Evolutionary conservation across 2,888 invertebrate species (phyloP), one percentile per base, ranked within the genome.

Genomic region (Leptinotarsa peninsularis): DNA sequence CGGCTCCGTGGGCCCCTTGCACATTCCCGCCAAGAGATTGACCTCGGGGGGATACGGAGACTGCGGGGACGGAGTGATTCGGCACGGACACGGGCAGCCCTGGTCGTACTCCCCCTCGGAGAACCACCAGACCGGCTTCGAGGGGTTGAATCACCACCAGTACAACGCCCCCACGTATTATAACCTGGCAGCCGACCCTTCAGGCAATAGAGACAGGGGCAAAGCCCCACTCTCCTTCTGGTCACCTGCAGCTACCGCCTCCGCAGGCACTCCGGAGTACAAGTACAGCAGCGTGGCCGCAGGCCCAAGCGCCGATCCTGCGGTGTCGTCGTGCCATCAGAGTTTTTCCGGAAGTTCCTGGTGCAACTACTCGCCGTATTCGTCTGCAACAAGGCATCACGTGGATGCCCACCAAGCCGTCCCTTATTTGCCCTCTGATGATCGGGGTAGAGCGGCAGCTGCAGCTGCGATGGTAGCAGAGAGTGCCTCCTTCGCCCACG

Each of bases 11-110:
- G 95, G 95, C 79, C 94, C 94, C 76, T 91, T 96, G 80, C 96
- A 96, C 90, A 96, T 96, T 89, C 96, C 96, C 81, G 96, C 96
- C 85, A 96, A 96, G 89, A 91, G 96, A 86, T 89, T 91, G 75
- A 89, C 90, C 43, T 88, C 91, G 75, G 88, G 84, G 79, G 91
- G 89, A 80, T 89, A 89, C 82, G 91, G 90, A 79, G 89, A 87
- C 81, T 89, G 86, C 91, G 76, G 92, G 91, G 85, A 91, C 92
- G 71, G 94, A 66, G 95, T 95, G 85, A 94, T 94, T 85, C 90
- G 94, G 81, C 94, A 94, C 89, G 92, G 94, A 83, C 93, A 93
- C 82, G 88, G 88, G 82, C 92, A 91, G 82, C 90, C 93, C 77
- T 94, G 94, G 94, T 93, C 92, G 84, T 94, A 94, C 88, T 93